Conservation (phyloP, 1,140 invertebrate genomes). For the Pseudomyrmex dendroicus region DNA sequence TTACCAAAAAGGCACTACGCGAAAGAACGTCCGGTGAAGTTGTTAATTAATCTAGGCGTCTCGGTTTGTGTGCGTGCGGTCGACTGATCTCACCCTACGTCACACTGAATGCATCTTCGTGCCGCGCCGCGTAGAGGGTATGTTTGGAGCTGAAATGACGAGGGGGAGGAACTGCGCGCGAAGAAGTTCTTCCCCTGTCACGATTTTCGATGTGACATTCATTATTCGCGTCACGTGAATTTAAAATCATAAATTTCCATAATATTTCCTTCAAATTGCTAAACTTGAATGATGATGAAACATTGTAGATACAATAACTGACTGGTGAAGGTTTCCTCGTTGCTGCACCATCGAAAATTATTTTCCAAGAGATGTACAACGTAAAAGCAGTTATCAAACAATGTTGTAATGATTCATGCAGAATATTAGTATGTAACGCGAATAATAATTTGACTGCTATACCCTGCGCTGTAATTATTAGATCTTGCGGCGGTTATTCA, state of each 20-base stretch:
- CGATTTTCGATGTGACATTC: neutral
- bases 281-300: neutral
- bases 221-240: neutral
- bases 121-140: neutral
- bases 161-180: neutral
- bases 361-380: conserved; percentile 39
- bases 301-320: neutral
- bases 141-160: neutral
- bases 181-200: neutral
- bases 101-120: conserved; percentile 50
- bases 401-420: conserved; percentile 55
- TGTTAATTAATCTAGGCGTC: conserved; percentile 74
- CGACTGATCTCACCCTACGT: conserved; percentile 25
- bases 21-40: conserved; percentile 64
- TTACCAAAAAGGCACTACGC: conserved; percentile 65
- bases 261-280: neutral
- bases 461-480: conserved; percentile 56
- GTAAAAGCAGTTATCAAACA: conserved; percentile 57
- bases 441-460: conserved; percentile 57
- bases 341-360: conserved; percentile 28
- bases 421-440: conserved; percentile 61
- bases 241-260: neutral
- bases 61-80: conserved; percentile 47
- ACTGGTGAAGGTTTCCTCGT: neutral
- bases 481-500: conserved; percentile 60